These are phyloP conservation scores for Malurus melanocephalus DNA, from an alignment of 2,113 vertebrate genomes.

Conservation along the genomic window DNA sequence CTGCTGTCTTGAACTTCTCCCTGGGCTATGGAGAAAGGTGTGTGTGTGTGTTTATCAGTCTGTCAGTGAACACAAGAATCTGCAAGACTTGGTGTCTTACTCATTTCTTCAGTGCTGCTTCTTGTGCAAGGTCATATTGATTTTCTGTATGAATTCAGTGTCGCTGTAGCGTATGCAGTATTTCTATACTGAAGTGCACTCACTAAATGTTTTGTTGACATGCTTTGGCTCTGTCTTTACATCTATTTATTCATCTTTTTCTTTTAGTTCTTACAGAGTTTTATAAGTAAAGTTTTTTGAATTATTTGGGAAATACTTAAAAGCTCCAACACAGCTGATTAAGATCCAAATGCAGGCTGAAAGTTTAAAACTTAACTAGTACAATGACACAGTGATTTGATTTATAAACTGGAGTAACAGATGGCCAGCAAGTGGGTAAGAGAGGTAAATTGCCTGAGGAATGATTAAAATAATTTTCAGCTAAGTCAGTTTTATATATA, in stretches of 20 bases:
- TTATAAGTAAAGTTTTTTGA: background rate
- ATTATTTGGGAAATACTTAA: background rate
- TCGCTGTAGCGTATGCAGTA: background rate
- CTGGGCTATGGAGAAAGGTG: background rate
- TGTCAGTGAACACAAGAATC: conserved; percentile 1
- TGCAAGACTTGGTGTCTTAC: conserved; percentile 11
- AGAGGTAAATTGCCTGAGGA: conserved; percentile 2
- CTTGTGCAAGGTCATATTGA: conserved; percentile 51
- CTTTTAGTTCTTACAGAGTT: background rate
- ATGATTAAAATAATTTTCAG: background rate
- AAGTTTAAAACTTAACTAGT: background rate
- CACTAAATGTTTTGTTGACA: background rate
- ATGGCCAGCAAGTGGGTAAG: background rate
- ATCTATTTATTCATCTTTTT: background rate
- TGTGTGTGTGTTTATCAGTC: conserved; percentile 34
- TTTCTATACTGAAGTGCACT: conserved; percentile 37
- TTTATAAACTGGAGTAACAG: background rate
- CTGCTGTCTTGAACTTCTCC: conserved; percentile 17
- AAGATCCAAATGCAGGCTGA: background rate
- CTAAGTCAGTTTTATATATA: background rate
- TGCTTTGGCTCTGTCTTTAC: background rate
- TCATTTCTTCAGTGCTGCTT: conserved; percentile 37
- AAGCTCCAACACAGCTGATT: background rate
- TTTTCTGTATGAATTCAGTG: conserved; percentile 51
- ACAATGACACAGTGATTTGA: background rate